phyloP scores from a whole-genome alignment of 1,140 invertebrate genomes.

The Physella acuta region DNA sequence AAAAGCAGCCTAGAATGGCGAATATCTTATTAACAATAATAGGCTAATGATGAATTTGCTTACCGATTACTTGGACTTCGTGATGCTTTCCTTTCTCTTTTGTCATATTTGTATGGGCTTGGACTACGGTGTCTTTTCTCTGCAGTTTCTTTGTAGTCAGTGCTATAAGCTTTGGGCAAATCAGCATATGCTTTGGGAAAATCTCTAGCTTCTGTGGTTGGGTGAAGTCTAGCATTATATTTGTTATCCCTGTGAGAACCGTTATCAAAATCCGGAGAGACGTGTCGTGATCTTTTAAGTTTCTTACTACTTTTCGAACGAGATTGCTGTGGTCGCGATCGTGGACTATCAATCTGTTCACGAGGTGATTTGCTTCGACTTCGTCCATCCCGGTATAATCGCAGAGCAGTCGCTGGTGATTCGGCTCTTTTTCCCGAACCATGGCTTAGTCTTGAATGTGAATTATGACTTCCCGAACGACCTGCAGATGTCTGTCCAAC shows the following conservation, averaged over 20 bases:
- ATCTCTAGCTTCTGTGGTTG: slow-evolving; percentile 4
- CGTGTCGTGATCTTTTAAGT: slow-evolving; percentile 33
- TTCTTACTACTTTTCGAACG: slow-evolving; percentile 34
- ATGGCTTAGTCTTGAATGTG: neutral
- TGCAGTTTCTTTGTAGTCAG: slow-evolving; percentile 9
- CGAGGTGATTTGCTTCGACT: slow-evolving; percentile 47
- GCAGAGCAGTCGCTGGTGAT: slow-evolving; percentile 47
- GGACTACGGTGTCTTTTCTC: slow-evolving; percentile 33
- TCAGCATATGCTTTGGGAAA: slow-evolving; percentile 36
- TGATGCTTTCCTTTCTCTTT: slow-evolving; percentile 13
- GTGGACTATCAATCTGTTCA: slow-evolving; percentile 34
- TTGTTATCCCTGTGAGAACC: neutral
- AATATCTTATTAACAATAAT: neutral
- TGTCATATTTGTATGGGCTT: slow-evolving; percentile 12
- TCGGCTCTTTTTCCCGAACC: slow-evolving; percentile 26
- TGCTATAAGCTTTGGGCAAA: slow-evolving; percentile 33
- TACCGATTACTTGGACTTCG: slow-evolving; percentile 16
- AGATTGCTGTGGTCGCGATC: slow-evolving; percentile 25
- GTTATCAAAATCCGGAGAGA: slow-evolving; percentile 35
- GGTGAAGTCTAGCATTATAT: neutral
- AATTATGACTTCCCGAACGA: slow-evolving; percentile 11
- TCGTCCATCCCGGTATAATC: slow-evolving; percentile 41
- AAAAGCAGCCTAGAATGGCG: neutral
- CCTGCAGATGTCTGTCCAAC: slow-evolving; percentile 14
- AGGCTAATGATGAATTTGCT: neutral